phyloP scores from a whole-genome alignment of 2,113 vertebrate genomes.

The Pachyramphus minor region DNA sequence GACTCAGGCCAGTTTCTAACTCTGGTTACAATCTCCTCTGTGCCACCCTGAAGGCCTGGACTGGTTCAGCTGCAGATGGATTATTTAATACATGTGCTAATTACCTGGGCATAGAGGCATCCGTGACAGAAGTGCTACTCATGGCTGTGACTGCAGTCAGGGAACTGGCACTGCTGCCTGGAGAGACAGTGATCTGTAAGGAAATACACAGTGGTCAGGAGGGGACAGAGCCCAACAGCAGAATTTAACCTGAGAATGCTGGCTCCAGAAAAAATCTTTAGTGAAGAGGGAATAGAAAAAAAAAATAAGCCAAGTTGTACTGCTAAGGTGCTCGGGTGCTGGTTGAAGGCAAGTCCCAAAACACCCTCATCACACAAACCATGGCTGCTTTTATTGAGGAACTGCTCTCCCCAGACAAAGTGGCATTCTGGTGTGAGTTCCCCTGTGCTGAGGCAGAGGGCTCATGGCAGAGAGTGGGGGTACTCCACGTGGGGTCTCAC shows the following conservation, averaged over 20 bases:
- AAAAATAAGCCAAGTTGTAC: rapidly evolving
- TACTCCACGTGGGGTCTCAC: background rate
- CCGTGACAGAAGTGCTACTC: constrained; percentile 83
- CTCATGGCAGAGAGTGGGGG: background rate
- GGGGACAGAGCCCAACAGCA: background rate
- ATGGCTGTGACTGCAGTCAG: constrained; percentile 89
- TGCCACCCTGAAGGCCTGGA: background rate
- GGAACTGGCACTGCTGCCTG: constrained; percentile 87
- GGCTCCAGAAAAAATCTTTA: background rate
- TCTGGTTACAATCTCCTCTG: background rate
- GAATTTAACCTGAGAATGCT: background rate
- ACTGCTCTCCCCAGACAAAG: background rate
- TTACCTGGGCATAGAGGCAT: constrained; percentile 80
- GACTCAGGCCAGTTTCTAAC: background rate
- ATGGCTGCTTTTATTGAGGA: background rate
- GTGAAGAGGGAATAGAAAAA: background rate
- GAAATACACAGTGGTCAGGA: background rate
- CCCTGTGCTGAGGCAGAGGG: background rate
- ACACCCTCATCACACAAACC: background rate
- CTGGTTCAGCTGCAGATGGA: background rate
- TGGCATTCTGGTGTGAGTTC: background rate
- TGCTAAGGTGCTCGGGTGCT: background rate
- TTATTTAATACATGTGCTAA: background rate
- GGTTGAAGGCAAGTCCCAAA: background rate
- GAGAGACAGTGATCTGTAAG: constrained; percentile 83